Percentiles rank a stretch among this genome's conserved stretches.
These are phyloP conservation scores for Sialis fuliginosa DNA, from an alignment of 2,888 invertebrate genomes.

Conservation along the genomic window DNA sequence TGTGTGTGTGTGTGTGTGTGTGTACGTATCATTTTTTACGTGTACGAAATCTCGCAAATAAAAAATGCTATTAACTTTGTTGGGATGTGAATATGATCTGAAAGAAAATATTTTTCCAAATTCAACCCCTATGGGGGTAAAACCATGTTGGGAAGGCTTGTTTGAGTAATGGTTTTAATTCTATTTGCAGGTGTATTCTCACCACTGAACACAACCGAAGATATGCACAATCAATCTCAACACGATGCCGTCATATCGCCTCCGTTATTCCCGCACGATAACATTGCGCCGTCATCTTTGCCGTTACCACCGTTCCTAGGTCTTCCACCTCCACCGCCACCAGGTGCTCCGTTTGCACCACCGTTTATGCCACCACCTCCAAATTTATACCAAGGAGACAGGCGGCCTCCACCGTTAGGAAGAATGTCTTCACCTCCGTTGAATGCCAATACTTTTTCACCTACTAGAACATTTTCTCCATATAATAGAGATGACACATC, in stretches of 20 bases:
- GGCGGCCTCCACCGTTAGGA: constrained; percentile 33
- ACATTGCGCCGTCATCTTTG: constrained; percentile 24
- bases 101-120: too few species aligned
- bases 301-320: constrained; percentile 28
- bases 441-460: constrained; percentile 22
- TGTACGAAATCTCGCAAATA: too few species aligned
- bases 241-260: constrained; percentile 26
- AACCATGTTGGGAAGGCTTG: too few species aligned
- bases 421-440: constrained; percentile 35
- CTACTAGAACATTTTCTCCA: constrained; percentile 21
- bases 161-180: neutral
- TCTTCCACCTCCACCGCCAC: constrained; percentile 36
- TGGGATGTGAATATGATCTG: too few species aligned
- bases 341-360: constrained; percentile 31
- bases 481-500: constrained; percentile 46
- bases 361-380: constrained; percentile 33
- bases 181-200: constrained; percentile 31
- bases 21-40: too few species aligned
- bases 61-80: too few species aligned
- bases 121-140: too few species aligned
- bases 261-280: constrained; percentile 23
- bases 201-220: constrained; percentile 32
- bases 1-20: too few species aligned
- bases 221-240: constrained; percentile 26
- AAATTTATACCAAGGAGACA: constrained; percentile 27